A percentile compares a stretch with the other conserved stretches of the same genome.
Conservation (phyloP, 1,140 invertebrate genomes). For the Cyrtorhinus lividipennis region DNA sequence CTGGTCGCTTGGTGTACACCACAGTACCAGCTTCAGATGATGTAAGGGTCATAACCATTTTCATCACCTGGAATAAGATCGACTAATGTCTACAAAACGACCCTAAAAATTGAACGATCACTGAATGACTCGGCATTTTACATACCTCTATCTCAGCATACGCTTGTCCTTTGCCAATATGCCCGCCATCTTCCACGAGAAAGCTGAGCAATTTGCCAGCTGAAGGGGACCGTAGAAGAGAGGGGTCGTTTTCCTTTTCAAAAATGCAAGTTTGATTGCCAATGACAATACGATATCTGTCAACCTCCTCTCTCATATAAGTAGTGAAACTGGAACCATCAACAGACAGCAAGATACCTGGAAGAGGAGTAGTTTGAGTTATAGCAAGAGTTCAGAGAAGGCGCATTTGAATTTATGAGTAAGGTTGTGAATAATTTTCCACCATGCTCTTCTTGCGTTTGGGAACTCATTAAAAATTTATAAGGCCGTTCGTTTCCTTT, state of each 20-base stretch:
- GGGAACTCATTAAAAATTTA: no score
- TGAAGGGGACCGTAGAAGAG: conserved; percentile 81
- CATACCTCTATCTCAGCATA: conserved; percentile 89
- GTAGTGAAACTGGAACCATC: conserved; percentile 91
- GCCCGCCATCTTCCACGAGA: conserved; percentile 85
- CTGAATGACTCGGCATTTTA: background rate
- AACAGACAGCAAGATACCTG: conserved; percentile 70
- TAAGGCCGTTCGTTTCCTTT: no score
- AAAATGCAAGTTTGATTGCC: conserved; percentile 97
- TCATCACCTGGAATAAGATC: conserved; percentile 74
- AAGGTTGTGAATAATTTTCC: no score
- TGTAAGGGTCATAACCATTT: conserved; percentile 97
- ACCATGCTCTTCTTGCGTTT: no score
- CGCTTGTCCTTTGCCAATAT: conserved; percentile 76
- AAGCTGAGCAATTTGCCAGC: conserved; percentile 91
- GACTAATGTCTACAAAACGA: no score
- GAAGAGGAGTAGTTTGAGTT: no score
- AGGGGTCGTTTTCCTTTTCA: conserved; percentile 98
- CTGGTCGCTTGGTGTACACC: conserved; percentile 76
- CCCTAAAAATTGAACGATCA: no score
- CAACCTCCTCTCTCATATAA: conserved; percentile 95
- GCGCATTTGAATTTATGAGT: no score
- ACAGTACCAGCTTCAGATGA: conserved; percentile 74
- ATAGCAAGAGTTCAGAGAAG: no score
- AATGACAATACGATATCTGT: conserved; percentile 91